A percentile compares a stretch with the other conserved stretches of the same genome.
Evolutionary conservation across 2,797 vertebrate genomes (phyloP).

Genomic region (Perdix hodgsoniae): DNA sequence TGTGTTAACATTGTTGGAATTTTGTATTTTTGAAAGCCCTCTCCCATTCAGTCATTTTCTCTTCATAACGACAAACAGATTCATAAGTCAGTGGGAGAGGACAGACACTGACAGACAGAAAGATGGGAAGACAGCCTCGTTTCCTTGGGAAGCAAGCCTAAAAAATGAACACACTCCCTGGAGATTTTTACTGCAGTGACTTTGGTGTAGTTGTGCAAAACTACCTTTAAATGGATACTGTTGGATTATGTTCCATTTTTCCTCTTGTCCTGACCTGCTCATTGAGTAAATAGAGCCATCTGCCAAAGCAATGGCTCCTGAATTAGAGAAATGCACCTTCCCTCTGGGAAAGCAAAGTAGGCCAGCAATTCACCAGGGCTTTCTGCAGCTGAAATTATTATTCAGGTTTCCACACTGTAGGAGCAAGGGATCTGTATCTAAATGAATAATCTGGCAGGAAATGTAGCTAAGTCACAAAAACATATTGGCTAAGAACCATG

Average conservation of each 20-base stretch:
- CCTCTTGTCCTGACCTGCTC: constrained; percentile 61
- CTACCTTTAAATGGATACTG: constrained; percentile 64
- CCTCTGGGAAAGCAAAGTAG: constrained; percentile 58
- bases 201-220: constrained; percentile 42
- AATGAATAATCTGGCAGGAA: constrained; percentile 51
- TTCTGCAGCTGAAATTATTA: constrained; percentile 58
- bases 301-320: constrained; percentile 63
- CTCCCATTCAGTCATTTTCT: background rate
- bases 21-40: background rate
- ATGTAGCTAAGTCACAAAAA: constrained; percentile 50
- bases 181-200: constrained; percentile 41
- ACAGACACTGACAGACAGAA: constrained; percentile 33
- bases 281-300: constrained; percentile 64
- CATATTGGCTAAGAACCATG: background rate
- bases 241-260: constrained; percentile 59
- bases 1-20: background rate
- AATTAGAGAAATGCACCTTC: constrained; percentile 49
- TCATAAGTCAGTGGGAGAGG: background rate
- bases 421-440: constrained; percentile 37
- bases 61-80: constrained; percentile 8
- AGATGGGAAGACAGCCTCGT: constrained; percentile 48
- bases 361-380: constrained; percentile 55
- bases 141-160: constrained; percentile 63
- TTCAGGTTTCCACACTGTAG: constrained; percentile 55
- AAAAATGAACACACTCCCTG: constrained; percentile 32